Conservation (phyloP, 2,113 vertebrate species). For the Dasyornis broadbenti region DNA sequence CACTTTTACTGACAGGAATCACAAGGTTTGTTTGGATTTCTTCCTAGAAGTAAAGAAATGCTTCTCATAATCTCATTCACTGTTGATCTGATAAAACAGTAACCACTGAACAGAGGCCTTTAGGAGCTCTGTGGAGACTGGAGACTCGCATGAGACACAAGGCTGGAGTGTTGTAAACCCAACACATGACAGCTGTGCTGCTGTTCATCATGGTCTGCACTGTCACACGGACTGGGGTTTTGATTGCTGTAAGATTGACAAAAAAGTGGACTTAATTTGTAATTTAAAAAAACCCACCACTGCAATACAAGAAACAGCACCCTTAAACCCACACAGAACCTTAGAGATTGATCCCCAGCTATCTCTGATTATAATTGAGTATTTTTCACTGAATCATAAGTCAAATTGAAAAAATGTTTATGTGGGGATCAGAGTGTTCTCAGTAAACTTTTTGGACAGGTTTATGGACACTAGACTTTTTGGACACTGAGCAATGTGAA, state of each 20-base stretch:
- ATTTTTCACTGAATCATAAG: neutral
- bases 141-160: neutral
- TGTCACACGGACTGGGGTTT: neutral
- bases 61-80: neutral
- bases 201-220: neutral
- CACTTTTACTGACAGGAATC: neutral
- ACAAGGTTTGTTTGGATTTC: neutral
- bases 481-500: neutral
- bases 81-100: neutral
- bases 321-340: too few relatives aligned
- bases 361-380: neutral
- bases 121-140: neutral
- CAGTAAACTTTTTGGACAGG: too few relatives aligned
- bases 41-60: neutral
- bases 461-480: neutral
- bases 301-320: neutral
- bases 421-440: neutral
- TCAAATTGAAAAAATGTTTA: neutral
- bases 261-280: neutral
- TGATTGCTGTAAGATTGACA: neutral
- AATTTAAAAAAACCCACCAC: accelerated
- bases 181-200: neutral
- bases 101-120: neutral
- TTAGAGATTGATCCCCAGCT: neutral
- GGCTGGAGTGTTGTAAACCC: neutral